Base-by-base conservation (phyloP, 1,140 invertebrate genomes). In the Lordiphosa clarofinis region DNA sequence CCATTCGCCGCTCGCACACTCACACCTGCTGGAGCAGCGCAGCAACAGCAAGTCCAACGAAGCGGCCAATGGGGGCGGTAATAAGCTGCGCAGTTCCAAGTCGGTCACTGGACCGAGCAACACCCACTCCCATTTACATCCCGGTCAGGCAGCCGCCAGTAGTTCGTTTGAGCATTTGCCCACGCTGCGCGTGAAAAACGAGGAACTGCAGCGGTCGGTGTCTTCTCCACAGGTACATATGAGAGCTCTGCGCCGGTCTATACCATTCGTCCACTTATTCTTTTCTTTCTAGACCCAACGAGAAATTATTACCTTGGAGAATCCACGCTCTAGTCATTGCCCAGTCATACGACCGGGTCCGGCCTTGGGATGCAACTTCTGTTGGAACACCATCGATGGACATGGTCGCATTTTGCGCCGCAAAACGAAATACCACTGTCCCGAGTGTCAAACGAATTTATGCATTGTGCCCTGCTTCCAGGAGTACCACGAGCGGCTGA, bases 401-500 rank as follows among this genome's bases (percentile, higher is more conserved):
- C 93, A 94, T 89, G 94, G 94, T 13, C 89, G 95, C 40, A 96
- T 95, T 68, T 90, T 96, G 35, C 90, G 95, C 13, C 90, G 95
- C 53, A 96, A 96, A 91, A 96, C 95, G 3, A 96, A 96, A 88
- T 96, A 96, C 87, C 94, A 95, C 87, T 96, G 95, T 90, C 94
- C 94, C 1, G 95, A 96, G 82, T 96, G 95, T 89, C 93, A 94
- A 82, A 95, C 94, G 38, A 96, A 96, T 89, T 90, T 96, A 39
- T 96, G 95, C 89, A 95, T 96, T 75, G 94, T 96, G 39, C 94
- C 94, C 19, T 96, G 94, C 87, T 96, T 95, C 90, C 94, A 96
- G 88, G 93, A 94, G 79, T 95, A 94, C 84, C 94, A 95, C 82
- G 93, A 94, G 73, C 82, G 88, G 47, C 78, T 88, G 11, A 87